Percentiles rank a stretch among this genome's conserved stretches.
Evolutionary conservation across 2,888 invertebrate species (phyloP).

Genomic region (Cheilosia impressa): DNA sequence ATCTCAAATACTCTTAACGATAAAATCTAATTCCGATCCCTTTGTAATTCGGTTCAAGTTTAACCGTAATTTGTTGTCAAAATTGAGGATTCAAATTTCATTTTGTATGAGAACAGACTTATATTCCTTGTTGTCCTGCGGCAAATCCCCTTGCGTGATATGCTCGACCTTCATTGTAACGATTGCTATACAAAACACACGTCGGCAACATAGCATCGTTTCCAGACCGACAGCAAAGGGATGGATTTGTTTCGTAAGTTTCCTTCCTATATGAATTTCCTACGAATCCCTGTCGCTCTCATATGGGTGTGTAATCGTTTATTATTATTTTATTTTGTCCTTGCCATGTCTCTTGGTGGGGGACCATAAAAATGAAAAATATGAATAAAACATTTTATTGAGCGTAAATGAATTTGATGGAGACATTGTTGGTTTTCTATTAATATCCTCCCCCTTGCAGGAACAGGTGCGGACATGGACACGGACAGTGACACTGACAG

Average conservation of each 20-base stretch:
- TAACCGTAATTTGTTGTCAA: slow-evolving; percentile 77
- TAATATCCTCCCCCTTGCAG: slow-evolving; percentile 1
- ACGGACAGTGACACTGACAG: background rate
- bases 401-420: slow-evolving; percentile 66
- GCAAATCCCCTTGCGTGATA: slow-evolving; percentile 52
- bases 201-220: slow-evolving; percentile 28
- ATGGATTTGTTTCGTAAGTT: slow-evolving; percentile 45
- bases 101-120: slow-evolving; percentile 66
- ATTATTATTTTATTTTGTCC: slow-evolving; percentile 33
- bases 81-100: slow-evolving; percentile 76
- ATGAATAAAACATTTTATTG: slow-evolving; percentile 70
- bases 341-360: slow-evolving; percentile 7
- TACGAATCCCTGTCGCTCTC: slow-evolving; percentile 40
- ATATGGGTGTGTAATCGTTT: slow-evolving; percentile 51
- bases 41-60: slow-evolving; percentile 78
- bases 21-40: slow-evolving; percentile 82
- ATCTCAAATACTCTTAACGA: slow-evolving; percentile 79
- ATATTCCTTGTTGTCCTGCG: slow-evolving; percentile 62
- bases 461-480: slow-evolving; percentile 48
- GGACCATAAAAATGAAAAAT: slow-evolving; percentile 41
- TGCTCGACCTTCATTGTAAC: slow-evolving; percentile 59
- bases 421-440: slow-evolving; percentile 48
- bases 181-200: slow-evolving; percentile 40
- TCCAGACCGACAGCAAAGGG: slow-evolving; percentile 36
- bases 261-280: slow-evolving; percentile 21